Percentiles rank a stretch among this genome's conserved stretches.
These are phyloP conservation scores for Zaprionus davidi DNA, from an alignment of 1,140 invertebrate species.

Conservation along the genomic window DNA sequence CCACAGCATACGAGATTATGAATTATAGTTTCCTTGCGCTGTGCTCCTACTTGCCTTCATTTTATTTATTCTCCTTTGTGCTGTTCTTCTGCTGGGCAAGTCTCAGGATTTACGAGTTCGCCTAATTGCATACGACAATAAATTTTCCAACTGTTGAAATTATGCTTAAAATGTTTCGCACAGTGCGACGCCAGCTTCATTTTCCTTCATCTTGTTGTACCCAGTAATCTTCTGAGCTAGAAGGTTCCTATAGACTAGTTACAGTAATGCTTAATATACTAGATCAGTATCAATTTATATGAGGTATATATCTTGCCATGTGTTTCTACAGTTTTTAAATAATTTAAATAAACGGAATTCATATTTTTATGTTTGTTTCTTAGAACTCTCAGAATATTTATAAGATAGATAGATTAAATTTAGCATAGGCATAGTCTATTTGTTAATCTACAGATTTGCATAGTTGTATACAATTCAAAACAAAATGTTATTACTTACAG, in stretches of 20 bases:
- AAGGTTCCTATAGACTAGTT: neutral
- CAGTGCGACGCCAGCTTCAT: constrained; percentile 6
- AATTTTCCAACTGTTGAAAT: constrained; percentile 74
- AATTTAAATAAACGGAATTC: neutral
- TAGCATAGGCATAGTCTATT: neutral
- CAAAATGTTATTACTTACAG: neutral
- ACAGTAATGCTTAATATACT: neutral
- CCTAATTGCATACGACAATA: constrained; percentile 77
- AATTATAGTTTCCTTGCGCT: constrained; percentile 70
- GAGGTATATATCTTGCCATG: too few relatives aligned
- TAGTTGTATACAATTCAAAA: neutral
- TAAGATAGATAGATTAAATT: neutral
- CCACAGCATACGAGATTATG: constrained; percentile 61
- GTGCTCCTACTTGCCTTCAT: constrained; percentile 53
- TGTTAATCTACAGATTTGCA: neutral
- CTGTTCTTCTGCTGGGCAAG: constrained; percentile 49
- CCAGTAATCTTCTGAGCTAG: neutral
- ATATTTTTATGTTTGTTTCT: neutral
- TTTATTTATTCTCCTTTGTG: constrained; percentile 65
- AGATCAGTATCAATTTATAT: too few relatives aligned
- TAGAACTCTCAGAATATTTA: neutral
- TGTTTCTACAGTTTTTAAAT: neutral
- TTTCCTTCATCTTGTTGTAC: constrained; percentile 5
- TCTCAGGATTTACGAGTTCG: constrained; percentile 68
- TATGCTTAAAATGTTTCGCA: constrained; percentile 66